phyloP scores from a whole-genome alignment of 2,797 vertebrate species.

The Acrocephalus scirpaceus region DNA sequence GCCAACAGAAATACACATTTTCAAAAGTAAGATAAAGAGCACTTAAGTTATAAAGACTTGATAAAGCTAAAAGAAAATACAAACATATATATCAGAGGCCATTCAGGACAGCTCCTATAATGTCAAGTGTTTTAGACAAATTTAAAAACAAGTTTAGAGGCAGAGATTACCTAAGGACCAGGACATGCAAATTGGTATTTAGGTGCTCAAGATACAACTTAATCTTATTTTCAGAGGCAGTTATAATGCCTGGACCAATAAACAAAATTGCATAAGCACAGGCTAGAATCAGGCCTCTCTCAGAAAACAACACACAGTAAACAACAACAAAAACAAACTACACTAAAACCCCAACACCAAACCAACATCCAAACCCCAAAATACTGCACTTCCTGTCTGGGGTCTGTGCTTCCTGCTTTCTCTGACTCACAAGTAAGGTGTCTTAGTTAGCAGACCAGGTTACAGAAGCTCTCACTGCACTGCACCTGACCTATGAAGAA shows the following conservation, averaged over 20 bases:
- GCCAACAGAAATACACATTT: background rate
- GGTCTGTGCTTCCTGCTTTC: background rate
- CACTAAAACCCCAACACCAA: background rate
- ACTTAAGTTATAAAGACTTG: background rate
- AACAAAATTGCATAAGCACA: background rate
- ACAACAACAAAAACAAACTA: background rate
- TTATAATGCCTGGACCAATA: background rate
- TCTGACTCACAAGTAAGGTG: background rate
- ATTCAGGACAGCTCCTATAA: background rate
- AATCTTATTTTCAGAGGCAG: background rate
- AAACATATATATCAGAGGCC: background rate
- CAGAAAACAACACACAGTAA: background rate
- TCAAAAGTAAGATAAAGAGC: background rate
- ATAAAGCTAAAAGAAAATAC: background rate
- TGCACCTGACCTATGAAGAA: background rate
- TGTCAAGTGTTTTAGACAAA: background rate
- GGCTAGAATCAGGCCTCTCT: background rate
- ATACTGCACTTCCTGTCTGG: background rate
- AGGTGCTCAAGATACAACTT: background rate
- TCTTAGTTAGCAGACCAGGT: background rate
- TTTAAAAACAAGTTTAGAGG: background rate
- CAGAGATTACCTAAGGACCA: background rate
- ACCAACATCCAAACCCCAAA: background rate
- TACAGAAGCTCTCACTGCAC: background rate
- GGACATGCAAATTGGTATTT: background rate